Evolutionary conservation across 2,888 invertebrate genomes (phyloP), one percentile per base, ranked within the genome.

Genomic region (Lacanobia wlatinum): DNA sequence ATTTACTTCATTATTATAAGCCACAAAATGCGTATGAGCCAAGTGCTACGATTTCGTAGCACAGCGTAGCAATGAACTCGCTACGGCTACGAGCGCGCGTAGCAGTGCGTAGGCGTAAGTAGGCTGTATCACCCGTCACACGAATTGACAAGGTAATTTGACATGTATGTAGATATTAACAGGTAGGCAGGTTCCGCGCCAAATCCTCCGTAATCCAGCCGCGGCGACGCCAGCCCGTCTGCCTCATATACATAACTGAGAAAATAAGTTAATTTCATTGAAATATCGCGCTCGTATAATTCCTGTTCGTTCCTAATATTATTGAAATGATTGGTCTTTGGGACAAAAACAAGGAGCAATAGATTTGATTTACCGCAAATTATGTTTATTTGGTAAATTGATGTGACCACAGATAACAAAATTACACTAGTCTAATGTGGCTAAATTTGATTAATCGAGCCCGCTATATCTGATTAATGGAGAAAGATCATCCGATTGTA

Each of bases 231-330:
- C 94, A 80, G 84, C 80, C 87, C 78, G 94, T 92, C 94, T 93
- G 83, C 60, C 89, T 90, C 82, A 89, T 90, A 90, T 90, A 90
- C 89, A 90, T 90, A 90, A 88, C 88, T 82, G 81, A 84, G 84
- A 82, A 90, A 94, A 92, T 92, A 93, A 92, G 92, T 91, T 93
- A 92, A 93, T 93, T 91, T 90, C 87, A 88, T 83, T 91, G 90
- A 93, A 92, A 92, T 93, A 93, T 92, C 83, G 84, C 85, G 87
- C 81, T 88, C 82, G 88, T 90, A 88, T 89, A 85, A 84, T 86
- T 76, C 76, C 82, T 87, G 83, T 86, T 86, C 83, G 85, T 88
- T 87, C 84, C 85, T 82, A 76, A 59, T 78, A 83, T 82, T 85
- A 79, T 68, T 76, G 83, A 67, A 75, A 79, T 85, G 78, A 84